Conservation (phyloP, 2,888 invertebrate genomes). For the Sphecodes monilicornis region DNA sequence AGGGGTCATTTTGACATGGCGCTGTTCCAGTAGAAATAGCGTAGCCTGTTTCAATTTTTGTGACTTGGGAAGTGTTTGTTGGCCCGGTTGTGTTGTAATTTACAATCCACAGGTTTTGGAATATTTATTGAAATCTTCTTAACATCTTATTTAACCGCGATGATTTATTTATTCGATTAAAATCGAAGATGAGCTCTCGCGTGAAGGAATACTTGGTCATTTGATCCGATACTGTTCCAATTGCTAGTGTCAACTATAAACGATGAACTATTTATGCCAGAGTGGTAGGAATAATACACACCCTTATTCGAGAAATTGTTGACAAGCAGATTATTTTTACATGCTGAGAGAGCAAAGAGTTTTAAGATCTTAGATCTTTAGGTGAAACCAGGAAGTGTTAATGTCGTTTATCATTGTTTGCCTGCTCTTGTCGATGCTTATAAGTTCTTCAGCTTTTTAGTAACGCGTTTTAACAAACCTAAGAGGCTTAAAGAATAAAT, state of each 20-base stretch:
- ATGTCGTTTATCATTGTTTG: not conserved
- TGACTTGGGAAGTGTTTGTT: not conserved
- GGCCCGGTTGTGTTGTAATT: not conserved
- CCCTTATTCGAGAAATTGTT: not conserved
- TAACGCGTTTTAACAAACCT: not conserved
- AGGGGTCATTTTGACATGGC: no score
- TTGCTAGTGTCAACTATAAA: not conserved
- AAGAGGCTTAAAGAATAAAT: not conserved
- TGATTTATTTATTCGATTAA: not conserved
- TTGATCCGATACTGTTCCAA: no score
- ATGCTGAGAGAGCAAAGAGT: not conserved
- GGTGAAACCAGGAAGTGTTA: not conserved
- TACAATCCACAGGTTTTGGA: not conserved
- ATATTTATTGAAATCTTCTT: not conserved
- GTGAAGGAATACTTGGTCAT: no score
- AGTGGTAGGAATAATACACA: no score
- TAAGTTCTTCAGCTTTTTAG: not conserved
- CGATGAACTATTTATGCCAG: not conserved
- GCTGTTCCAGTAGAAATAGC: no score
- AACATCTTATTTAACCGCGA: not conserved
- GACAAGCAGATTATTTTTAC: not conserved
- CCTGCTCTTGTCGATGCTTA: not conserved
- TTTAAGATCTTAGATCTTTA: not conserved
- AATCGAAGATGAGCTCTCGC: not conserved
- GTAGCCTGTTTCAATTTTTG: no score